Evolutionary conservation across 2,113 vertebrate species (phyloP).

Genomic region (Campylomormyrus tamandua): DNA sequence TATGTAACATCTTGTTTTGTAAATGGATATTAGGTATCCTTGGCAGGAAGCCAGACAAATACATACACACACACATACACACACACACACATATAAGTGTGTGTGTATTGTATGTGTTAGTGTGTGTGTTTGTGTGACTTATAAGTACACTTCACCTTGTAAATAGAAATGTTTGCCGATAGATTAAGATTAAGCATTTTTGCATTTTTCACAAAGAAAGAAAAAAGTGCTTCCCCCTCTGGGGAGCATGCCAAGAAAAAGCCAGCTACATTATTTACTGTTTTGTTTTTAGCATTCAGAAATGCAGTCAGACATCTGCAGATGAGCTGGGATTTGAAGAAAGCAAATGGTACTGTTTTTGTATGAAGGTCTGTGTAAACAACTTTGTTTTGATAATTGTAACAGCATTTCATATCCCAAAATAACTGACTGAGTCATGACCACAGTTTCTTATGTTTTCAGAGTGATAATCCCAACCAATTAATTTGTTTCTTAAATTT

Average conservation of each 20-base stretch:
- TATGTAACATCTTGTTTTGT: neutral
- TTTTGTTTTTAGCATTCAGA: constrained; percentile 37
- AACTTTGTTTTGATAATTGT: neutral
- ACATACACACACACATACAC: neutral
- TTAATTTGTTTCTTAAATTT: neutral
- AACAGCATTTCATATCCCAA: neutral
- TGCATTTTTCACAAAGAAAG: constrained; percentile 76
- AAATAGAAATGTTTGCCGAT: constrained; percentile 83
- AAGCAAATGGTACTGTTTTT: neutral
- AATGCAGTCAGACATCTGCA: constrained; percentile 18
- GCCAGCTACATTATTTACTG: constrained; percentile 42
- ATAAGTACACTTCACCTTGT: constrained; percentile 79
- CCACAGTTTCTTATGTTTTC: neutral
- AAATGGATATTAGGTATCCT: neutral
- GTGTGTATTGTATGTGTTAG: neutral
- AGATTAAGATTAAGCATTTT: constrained; percentile 72
- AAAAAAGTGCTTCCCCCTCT: constrained; percentile 59
- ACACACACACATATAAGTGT: no score
- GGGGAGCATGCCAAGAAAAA: constrained; percentile 61
- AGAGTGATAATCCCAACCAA: neutral
- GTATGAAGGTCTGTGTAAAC: neutral
- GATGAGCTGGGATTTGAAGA: constrained; percentile 13
- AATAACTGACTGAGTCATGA: neutral
- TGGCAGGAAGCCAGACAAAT: neutral
- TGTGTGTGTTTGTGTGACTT: constrained; percentile 36